These are phyloP conservation scores for Zosterops lateralis DNA, from an alignment of 2,113 vertebrate genomes.

Conservation along the genomic window DNA sequence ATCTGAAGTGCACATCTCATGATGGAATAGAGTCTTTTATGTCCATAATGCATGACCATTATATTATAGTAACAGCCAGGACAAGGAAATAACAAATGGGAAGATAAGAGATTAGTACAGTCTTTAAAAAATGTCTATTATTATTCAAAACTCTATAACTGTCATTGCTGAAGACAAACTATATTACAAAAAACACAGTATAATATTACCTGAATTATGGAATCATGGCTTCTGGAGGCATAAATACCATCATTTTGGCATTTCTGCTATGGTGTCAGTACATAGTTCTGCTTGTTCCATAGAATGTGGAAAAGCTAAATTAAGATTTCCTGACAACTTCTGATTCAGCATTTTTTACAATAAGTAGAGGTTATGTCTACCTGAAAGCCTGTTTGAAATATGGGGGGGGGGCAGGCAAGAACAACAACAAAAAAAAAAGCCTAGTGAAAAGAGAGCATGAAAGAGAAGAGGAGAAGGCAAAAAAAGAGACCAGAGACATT, in stretches of 20 bases:
- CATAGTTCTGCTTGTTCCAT: background rate
- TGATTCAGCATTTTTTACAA: slow-evolving; percentile 3
- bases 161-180: slow-evolving; percentile 54
- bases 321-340: background rate
- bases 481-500: background rate
- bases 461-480: background rate
- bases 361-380: background rate
- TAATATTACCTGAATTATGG: slow-evolving; percentile 22
- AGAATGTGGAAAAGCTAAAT: background rate
- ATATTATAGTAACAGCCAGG: slow-evolving; percentile 21
- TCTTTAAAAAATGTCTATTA: slow-evolving; percentile 47
- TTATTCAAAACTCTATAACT: slow-evolving; percentile 56
- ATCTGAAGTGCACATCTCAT: background rate
- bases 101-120: slow-evolving; percentile 42
- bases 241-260: background rate
- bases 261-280: background rate
- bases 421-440: too few relatives aligned
- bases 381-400: background rate
- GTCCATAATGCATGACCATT: slow-evolving; percentile 19
- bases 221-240: slow-evolving; percentile 2
- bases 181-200: slow-evolving; percentile 26
- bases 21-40: slow-evolving; percentile 26
- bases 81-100: slow-evolving; percentile 46
- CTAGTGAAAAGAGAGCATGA: background rate
- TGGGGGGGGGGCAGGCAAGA: too few relatives aligned